Evolutionary conservation across 2,113 vertebrate species (phyloP).

Genomic region (Trematocara unimaculatum): DNA sequence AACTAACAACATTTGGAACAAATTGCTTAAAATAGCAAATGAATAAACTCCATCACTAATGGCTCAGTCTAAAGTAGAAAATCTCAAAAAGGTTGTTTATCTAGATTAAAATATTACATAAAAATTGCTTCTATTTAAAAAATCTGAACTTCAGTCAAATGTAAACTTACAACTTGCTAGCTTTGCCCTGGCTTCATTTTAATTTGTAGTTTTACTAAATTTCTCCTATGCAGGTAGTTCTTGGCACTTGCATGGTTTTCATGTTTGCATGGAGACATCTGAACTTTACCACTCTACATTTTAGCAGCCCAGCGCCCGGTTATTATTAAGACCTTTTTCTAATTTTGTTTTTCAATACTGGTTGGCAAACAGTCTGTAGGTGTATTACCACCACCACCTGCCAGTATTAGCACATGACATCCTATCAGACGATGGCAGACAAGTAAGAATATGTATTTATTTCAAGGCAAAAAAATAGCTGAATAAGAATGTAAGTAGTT

Average conservation of each 20-base stretch:
- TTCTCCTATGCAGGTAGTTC: not conserved
- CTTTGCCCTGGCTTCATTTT: not conserved
- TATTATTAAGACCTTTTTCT: not conserved
- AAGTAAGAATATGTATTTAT: not conserved
- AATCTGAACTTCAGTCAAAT: not conserved
- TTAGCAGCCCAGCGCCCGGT: not conserved
- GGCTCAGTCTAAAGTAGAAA: not conserved
- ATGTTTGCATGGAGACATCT: not conserved
- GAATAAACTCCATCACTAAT: not conserved
- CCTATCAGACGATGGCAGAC: not conserved
- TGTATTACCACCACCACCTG: not conserved
- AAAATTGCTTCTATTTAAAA: not conserved
- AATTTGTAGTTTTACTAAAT: not conserved
- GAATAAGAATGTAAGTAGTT: not conserved
- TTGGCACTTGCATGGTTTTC: not conserved
- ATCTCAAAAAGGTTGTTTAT: not conserved
- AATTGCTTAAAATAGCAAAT: not conserved
- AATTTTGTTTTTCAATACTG: not conserved
- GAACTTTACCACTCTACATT: not conserved
- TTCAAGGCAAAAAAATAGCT: not conserved
- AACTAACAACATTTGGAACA: not conserved
- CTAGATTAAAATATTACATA: not conserved
- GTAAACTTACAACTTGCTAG: not conserved
- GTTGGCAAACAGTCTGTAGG: not conserved
- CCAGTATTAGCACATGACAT: not conserved